phyloP scores from a whole-genome alignment of 2,888 invertebrate species.

The Apamea monoglypha region DNA sequence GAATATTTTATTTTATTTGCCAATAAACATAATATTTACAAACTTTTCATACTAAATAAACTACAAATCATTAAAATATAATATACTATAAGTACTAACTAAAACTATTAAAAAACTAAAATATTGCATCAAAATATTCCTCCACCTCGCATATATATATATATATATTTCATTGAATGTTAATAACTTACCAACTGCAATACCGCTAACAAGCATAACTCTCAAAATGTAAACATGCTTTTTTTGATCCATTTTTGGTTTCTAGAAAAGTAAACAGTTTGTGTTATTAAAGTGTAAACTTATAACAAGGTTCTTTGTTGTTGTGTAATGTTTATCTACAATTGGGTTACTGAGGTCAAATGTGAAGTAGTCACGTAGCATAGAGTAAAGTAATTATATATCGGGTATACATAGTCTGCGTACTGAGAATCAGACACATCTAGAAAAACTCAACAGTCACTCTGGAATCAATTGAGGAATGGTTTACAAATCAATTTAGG shows the following conservation, averaged over 20 bases:
- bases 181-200: conserved; percentile 73
- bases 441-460: background rate
- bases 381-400: too few species aligned
- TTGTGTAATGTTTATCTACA: background rate
- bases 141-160: too few species aligned
- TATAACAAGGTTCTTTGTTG: background rate
- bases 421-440: background rate
- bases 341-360: conserved; percentile 1
- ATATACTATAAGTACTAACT: too few species aligned
- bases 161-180: background rate
- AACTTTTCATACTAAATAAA: too few species aligned
- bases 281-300: background rate
- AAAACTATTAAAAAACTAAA: too few species aligned
- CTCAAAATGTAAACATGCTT: conserved; percentile 70
- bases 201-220: conserved; percentile 72
- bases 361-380: background rate
- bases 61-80: too few species aligned
- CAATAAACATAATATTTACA: too few species aligned
- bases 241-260: conserved; percentile 65
- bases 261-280: conserved; percentile 60
- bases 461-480: background rate
- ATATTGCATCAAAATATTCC: too few species aligned
- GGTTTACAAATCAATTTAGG: background rate
- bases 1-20: too few species aligned
- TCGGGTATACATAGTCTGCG: too few species aligned